Base-by-base conservation (phyloP, 2,113 vertebrate species). In the Pseudois nayaur region DNA sequence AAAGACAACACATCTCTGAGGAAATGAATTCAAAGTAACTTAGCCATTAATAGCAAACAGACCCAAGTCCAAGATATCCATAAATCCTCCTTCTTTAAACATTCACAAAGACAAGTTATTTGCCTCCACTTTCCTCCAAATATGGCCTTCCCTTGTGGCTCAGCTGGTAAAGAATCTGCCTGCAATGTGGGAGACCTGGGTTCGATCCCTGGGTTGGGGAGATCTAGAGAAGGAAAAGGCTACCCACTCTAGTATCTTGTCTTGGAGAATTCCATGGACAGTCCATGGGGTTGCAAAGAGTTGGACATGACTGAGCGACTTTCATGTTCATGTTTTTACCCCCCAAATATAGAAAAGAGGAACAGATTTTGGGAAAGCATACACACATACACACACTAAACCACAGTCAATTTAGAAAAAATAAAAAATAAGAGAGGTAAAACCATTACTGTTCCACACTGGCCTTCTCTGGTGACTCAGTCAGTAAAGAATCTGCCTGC, bases 301-400 rank as follows among this genome's bases (percentile, higher is more conserved):
- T 40, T 40, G 36, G 36, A 43, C 21, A 74, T 0, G 0, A 43
- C 6, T 40, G 19, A 74, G 21, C 0, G 3, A 40, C 71, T 43
- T 40, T 40, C 36, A 25, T 43, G 19, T 74, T 43, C 71, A 43
- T 43, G n/a, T 43, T 74, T 40, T 67, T 74, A 7, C 2, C 21
- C 71, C 21, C 71, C 10, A 74, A 25, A 43, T 74, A 74, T 43
- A 43, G 9, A 64, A 31, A 8, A 36, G 13, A 59, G 25, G 14
- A 74, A 60, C 6, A 60, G 16, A 16, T 27, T 36, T 2, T 1
- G 52, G 25, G 27, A 17, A 36, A 81, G 36, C 12, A 3, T 48
- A 71, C 40, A 12, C 16, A 2, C 29, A 71, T 14, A 16, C 9
- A 59, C 27, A 71, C 8, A 76, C 6, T 36, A 76, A 25, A 17